Percentiles rank a stretch among this genome's conserved stretches.
Conservation (phyloP, 2,888 invertebrate species). For the Lasioglossum oenotherae region DNA sequence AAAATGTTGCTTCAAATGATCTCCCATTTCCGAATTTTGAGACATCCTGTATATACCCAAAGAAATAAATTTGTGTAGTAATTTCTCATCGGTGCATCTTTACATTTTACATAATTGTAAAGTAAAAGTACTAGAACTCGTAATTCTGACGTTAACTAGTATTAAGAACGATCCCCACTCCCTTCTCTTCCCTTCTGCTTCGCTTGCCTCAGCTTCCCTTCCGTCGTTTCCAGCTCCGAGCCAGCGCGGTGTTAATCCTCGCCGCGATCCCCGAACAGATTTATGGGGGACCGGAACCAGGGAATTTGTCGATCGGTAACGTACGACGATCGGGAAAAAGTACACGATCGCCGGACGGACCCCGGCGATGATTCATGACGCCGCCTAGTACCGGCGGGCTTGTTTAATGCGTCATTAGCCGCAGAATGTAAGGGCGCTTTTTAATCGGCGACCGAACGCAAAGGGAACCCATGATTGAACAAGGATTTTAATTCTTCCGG, state of each 20-base stretch:
- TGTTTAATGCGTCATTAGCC: slow-evolving; percentile 41
- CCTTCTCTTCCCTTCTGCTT: not conserved
- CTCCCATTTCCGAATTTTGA: too few species aligned
- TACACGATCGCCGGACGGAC: slow-evolving; percentile 20
- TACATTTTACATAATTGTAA: too few species aligned
- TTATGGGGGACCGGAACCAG: slow-evolving; percentile 45
- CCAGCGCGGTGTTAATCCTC: slow-evolving; percentile 44
- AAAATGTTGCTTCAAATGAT: too few species aligned
- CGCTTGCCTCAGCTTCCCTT: not conserved
- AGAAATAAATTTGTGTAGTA: too few species aligned
- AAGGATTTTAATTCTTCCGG: slow-evolving; percentile 10
- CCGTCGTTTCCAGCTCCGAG: not conserved
- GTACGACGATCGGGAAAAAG: slow-evolving; percentile 44
- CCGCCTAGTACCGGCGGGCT: slow-evolving; percentile 19
- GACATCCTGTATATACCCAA: too few species aligned
- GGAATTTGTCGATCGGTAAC: slow-evolving; percentile 61
- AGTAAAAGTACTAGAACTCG: too few species aligned
- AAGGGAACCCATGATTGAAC: slow-evolving; percentile 1
- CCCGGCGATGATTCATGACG: slow-evolving; percentile 49
- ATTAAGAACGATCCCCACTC: not conserved
- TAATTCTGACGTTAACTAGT: too few species aligned
- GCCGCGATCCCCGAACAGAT: slow-evolving; percentile 33
- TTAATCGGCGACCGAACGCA: slow-evolving; percentile 33
- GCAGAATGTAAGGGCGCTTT: slow-evolving; percentile 30
- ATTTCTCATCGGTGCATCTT: too few species aligned